phyloP scores from a whole-genome alignment of 2,888 invertebrate genomes.

The Drosophila demipolita region DNA sequence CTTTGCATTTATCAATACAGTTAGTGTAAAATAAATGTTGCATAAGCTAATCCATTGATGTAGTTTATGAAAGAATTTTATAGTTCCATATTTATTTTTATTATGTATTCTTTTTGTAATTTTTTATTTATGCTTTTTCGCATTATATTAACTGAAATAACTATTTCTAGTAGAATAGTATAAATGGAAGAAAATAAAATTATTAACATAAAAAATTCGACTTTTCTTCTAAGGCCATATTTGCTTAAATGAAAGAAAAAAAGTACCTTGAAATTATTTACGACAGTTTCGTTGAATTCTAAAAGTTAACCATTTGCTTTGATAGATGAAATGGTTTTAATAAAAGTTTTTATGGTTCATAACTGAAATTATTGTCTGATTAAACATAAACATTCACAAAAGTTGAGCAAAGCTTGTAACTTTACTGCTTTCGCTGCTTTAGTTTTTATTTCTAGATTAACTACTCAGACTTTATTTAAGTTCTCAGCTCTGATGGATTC shows the following conservation, averaged over 20 bases:
- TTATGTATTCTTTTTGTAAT: neutral
- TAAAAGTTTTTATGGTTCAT: neutral
- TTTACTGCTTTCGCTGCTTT: neutral
- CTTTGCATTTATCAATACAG: slow-evolving; percentile 42
- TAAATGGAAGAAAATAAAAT: neutral
- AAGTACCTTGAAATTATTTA: neutral
- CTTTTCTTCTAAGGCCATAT: neutral
- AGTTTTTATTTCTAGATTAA: neutral
- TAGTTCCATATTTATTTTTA: neutral
- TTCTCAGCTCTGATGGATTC: neutral
- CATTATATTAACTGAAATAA: too few relatives aligned
- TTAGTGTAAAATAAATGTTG: slow-evolving; percentile 49
- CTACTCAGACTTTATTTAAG: neutral
- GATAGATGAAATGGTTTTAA: neutral
- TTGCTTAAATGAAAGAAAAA: neutral
- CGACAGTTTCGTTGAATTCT: neutral
- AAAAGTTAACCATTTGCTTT: neutral
- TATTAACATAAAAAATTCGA: neutral
- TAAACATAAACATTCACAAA: neutral
- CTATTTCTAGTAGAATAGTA: too few relatives aligned
- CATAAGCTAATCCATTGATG: neutral
- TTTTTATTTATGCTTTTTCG: too few relatives aligned
- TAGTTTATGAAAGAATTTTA: neutral
- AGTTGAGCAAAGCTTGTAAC: neutral
- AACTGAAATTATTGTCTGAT: neutral